Evolutionary conservation across 2,113 vertebrate species (phyloP), one percentile per base, ranked within the genome.

Genomic region (Hepsetus odoe): DNA sequence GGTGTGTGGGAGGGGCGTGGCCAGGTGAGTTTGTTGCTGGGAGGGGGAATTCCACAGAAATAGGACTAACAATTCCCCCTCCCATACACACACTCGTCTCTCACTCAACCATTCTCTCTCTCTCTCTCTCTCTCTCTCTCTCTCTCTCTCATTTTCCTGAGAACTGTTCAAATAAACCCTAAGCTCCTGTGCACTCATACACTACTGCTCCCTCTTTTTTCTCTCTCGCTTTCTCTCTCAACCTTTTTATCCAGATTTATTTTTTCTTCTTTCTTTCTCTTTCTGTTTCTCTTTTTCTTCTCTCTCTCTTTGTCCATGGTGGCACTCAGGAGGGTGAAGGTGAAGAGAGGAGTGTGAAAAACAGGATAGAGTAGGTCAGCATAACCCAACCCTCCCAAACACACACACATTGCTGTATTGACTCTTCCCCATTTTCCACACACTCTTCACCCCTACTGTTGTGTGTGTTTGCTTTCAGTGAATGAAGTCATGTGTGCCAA

Each of bases 1-100:
- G 14, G 4, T 30, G 55, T 74, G 44, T 30, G 42, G 9, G 14
- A 13, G 70, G 38, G 85, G 82, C 20, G 56, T 64, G 77, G 71
- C 78, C 84, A 88, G 87, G 87, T 91, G 72, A 85, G 83, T 66
- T 7, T 32, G 13, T 20, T 62, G 46, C 22, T 70, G 40, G 46
- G 16, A 62, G 85, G 91, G 92, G 90, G 84, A 91, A 91, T 92
- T 93, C 91, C 92, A 91, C 77, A 38, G 84, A 76, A 77, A 72
- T 26, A 67, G 35, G 59, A 26, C 49, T 35, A 32, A 83, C 82
- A 83, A 83, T 88, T 22, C 77, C 61, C 35, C 51, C 5, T 30
- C 44, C 7, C 44, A 46, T 12, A 46, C 44, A 46, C 44, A 46
- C 51, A 53, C 49, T n/a, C 18, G 14, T 16, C 14, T 46, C 3